Conservation (phyloP, 1,140 invertebrate species). For the Aphelinus atriplicis region DNA sequence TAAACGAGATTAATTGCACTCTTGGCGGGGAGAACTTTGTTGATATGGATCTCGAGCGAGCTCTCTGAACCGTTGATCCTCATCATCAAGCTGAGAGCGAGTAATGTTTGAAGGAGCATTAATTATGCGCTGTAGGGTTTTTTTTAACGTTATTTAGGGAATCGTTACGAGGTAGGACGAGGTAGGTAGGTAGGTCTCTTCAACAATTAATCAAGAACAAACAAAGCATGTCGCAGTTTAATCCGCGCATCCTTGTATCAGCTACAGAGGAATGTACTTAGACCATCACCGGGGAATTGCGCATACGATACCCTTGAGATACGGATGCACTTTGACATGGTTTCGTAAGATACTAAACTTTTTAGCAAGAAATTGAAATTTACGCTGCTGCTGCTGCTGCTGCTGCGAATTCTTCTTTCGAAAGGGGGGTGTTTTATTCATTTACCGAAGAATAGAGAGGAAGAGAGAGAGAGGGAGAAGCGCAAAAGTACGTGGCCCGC, state of each 20-base stretch:
- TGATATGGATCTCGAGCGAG: too few species aligned
- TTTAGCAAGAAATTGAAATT: conserved; percentile 4
- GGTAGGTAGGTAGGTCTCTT: background rate
- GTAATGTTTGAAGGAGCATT: too few species aligned
- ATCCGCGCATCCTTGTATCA: conserved; percentile 21
- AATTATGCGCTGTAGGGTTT: too few species aligned
- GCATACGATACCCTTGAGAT: conserved; percentile 4
- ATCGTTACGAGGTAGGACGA: too few species aligned
- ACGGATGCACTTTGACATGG: conserved; percentile 13
- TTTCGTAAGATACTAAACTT: conserved; percentile 15
- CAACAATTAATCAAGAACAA: conserved; percentile 30
- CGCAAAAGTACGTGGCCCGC: too few species aligned
- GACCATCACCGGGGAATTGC: conserved; percentile 7
- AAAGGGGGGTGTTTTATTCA: background rate
- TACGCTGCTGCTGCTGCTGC: background rate
- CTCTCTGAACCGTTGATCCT: too few species aligned
- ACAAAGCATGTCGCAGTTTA: conserved; percentile 15
- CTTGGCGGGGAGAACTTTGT: too few species aligned
- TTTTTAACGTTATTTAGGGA: too few species aligned
- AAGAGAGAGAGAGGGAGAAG: background rate
- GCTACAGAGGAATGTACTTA: conserved; percentile 27
- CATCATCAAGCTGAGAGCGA: too few species aligned
- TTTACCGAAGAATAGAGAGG: background rate
- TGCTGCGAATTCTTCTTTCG: background rate
- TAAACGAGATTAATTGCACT: too few species aligned